phyloP scores from a whole-genome alignment of 2,113 vertebrate species.

The Terrapene triunguis region DNA sequence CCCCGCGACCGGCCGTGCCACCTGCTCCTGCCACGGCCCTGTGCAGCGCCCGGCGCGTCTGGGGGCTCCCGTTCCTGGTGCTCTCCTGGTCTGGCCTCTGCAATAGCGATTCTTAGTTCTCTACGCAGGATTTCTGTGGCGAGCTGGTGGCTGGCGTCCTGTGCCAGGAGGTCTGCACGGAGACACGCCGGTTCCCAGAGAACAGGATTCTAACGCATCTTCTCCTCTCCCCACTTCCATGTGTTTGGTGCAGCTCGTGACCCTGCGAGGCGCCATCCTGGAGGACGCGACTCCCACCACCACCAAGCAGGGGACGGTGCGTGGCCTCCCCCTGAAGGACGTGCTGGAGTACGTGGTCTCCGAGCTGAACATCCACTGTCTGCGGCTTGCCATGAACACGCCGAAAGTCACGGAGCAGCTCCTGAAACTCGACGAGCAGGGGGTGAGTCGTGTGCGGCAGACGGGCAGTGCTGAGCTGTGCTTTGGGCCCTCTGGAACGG shows the following conservation, averaged over 20 bases:
- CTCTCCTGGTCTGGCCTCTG: too few relatives aligned
- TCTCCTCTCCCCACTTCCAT: background rate
- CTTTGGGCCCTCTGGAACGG: background rate
- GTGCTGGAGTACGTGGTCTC: slow-evolving; percentile 90
- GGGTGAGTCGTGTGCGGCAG: slow-evolving; percentile 77
- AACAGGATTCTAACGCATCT: background rate
- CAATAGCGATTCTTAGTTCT: background rate
- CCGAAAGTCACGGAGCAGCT: slow-evolving; percentile 94
- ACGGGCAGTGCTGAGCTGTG: too few relatives aligned
- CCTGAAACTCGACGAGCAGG: slow-evolving; percentile 95
- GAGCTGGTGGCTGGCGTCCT: background rate
- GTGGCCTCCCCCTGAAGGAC: slow-evolving; percentile 90
- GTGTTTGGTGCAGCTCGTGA: slow-evolving; percentile 83
- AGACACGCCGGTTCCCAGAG: too few relatives aligned
- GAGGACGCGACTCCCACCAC: slow-evolving; percentile 90
- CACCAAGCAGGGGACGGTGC: slow-evolving; percentile 85
- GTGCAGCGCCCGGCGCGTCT: too few relatives aligned
- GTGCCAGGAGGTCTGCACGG: background rate
- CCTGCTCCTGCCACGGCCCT: too few relatives aligned
- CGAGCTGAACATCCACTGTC: slow-evolving; percentile 88
- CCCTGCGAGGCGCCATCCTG: slow-evolving; percentile 90
- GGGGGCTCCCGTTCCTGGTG: too few relatives aligned
- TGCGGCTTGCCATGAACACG: slow-evolving; percentile 86
- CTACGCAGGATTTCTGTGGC: background rate
- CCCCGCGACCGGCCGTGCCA: too few relatives aligned